These are phyloP conservation scores for Adelges cooleyi DNA, from an alignment of 1,140 invertebrate genomes.

Conservation along the genomic window DNA sequence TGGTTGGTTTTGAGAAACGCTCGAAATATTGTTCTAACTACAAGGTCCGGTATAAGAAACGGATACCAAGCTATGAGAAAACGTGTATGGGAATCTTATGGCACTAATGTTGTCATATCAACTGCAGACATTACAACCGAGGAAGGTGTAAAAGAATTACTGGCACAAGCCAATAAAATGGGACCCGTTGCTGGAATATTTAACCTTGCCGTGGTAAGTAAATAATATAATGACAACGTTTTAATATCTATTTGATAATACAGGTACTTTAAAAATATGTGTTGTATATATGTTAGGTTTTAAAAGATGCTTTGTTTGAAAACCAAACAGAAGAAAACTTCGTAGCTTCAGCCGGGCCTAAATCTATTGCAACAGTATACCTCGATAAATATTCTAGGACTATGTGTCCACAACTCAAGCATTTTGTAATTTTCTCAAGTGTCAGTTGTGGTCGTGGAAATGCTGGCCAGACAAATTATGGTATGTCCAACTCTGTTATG, in stretches of 20 bases:
- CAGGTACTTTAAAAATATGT: too few relatives aligned
- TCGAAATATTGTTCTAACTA: conserved; percentile 64
- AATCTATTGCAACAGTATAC: conserved; percentile 48
- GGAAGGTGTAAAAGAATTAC: conserved; percentile 43
- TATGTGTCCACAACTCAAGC: conserved; percentile 45
- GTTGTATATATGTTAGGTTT: conserved; percentile 40
- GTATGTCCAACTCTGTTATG: conserved; percentile 60
- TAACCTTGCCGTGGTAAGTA: conserved; percentile 56
- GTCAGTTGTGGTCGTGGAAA: conserved; percentile 81
- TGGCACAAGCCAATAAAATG: conserved; percentile 45
- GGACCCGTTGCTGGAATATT: conserved; percentile 65
- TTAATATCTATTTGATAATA: too few relatives aligned
- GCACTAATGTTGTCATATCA: conserved; percentile 41
- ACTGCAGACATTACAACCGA: conserved; percentile 41
- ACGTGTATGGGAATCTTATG: conserved; percentile 45
- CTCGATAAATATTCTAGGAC: conserved; percentile 47
- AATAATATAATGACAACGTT: too few relatives aligned
- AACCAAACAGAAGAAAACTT: conserved; percentile 51
- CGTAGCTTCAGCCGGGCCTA: conserved; percentile 44
- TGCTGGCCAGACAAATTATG: conserved; percentile 80
- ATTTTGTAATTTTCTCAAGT: conserved; percentile 73
- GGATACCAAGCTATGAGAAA: conserved; percentile 64
- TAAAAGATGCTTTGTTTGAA: conserved; percentile 49
- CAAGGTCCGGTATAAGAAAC: conserved; percentile 59
- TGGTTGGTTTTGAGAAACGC: conserved; percentile 75